Percentiles rank a stretch among this genome's conserved stretches.
These are phyloP conservation scores for Harpagoxenus sublaevis DNA, from an alignment of 2,888 invertebrate species.

Conservation along the genomic window DNA sequence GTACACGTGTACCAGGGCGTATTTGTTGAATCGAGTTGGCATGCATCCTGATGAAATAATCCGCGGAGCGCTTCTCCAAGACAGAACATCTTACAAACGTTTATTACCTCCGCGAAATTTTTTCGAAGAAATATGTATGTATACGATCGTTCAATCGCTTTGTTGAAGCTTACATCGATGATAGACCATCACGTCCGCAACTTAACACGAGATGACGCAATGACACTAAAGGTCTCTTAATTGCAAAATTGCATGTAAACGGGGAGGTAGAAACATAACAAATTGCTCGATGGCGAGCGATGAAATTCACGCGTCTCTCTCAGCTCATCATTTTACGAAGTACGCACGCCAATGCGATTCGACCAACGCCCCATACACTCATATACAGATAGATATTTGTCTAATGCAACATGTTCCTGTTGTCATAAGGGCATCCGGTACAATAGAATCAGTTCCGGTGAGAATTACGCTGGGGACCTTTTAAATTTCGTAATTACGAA, in stretches of 20 bases:
- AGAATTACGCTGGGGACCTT: conserved; percentile 4
- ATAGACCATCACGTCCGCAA: not conserved
- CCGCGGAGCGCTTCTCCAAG: not conserved
- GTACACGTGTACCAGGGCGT: not conserved
- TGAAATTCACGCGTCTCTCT: not conserved
- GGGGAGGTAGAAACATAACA: not conserved
- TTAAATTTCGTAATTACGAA: conserved; percentile 97
- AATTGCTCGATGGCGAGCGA: not conserved
- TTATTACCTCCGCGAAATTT: not conserved
- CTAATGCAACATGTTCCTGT: conserved; percentile 27
- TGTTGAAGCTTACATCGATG: not conserved
- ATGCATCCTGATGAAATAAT: not conserved
- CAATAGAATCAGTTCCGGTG: conserved; percentile 28
- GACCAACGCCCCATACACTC: conserved; percentile 33
- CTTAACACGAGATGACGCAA: not conserved
- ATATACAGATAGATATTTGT: conserved; percentile 43
- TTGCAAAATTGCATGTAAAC: not conserved
- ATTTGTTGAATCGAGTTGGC: conserved; percentile 34
- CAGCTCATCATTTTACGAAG: not conserved
- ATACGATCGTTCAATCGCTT: not conserved
- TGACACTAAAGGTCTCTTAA: not conserved
- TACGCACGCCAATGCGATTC: conserved; percentile 16
- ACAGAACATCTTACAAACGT: not conserved
- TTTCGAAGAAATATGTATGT: not conserved
- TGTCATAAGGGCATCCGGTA: conserved; percentile 29